These are phyloP conservation scores for Ormyrus thymus DNA, from an alignment of 2,888 invertebrate genomes.

Conservation along the genomic window DNA sequence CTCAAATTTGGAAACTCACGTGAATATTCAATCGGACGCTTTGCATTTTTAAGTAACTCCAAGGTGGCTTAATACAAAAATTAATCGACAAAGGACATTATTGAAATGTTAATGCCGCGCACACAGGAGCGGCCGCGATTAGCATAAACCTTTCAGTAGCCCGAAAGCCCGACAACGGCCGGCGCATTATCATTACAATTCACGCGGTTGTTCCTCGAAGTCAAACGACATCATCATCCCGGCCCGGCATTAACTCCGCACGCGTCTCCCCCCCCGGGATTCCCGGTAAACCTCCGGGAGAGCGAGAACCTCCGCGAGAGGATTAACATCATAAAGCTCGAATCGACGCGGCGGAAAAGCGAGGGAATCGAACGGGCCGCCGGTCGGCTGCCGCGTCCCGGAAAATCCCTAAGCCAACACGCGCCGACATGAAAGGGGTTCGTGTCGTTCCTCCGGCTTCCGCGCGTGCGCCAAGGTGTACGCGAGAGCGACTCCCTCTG, in stretches of 20 bases:
- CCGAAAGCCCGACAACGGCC: not conserved
- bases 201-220: not conserved
- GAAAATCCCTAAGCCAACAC: slow-evolving; percentile 47
- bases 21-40: no score
- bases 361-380: not conserved
- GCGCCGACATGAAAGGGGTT: slow-evolving; percentile 38
- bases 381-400: not conserved
- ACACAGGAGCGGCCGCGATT: not conserved
- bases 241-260: slow-evolving; percentile 1
- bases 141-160: not conserved
- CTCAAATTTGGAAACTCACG: no score
- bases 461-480: slow-evolving; percentile 2
- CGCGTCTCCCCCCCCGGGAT: not conserved
- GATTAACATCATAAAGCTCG: slow-evolving; percentile 40
- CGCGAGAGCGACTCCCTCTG: slow-evolving; percentile 11
- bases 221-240: slow-evolving; percentile 26
- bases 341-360: not conserved
- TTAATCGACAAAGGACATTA: not conserved
- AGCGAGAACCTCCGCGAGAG: not conserved
- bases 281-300: not conserved
- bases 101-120: no score
- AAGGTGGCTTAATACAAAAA: not conserved
- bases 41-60: no score
- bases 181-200: slow-evolving; percentile 38
- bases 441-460: slow-evolving; percentile 7